Base-by-base conservation (phyloP, 2,113 vertebrate species). In the Rhinichthys klamathensis region DNA sequence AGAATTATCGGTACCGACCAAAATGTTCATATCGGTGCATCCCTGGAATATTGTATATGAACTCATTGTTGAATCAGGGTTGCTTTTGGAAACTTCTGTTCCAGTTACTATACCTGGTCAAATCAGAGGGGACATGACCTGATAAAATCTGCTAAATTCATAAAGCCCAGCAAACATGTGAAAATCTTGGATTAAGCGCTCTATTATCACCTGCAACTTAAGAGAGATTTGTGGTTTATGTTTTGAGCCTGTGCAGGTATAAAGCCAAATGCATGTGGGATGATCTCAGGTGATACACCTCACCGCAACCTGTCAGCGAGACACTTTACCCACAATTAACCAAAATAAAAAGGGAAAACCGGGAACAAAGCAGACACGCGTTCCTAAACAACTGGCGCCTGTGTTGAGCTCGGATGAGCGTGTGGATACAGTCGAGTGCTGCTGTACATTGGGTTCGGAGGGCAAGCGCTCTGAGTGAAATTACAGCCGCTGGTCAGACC, bases 401-500 rank as follows among this genome's bases (percentile, higher is more conserved):
- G 44, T 51, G 72, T 83, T 74, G 70, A 74, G 46, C 61, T 54
- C 23, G 51, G 27, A 27, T 38, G 23, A 80, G 69, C 16, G 70
- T 80, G 69, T 77, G 77, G 87, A 75, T 88, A 73, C 82, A 87
- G 77, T 41, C 10, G 77, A 85, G 61, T 51, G 38, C 49, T 80
- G 77, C 87, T 86, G 67, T 78, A 82, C 87, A 84, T 78, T 46
- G 77, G 85, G 70, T 87, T 82, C 84, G 67, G 35, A 81, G 79
- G 75, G 86, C 84, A 87, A 74, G 63, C 23, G 30, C 58, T 86
- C 21, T 90, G 90, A 90, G 83, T 90, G 88, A 90, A 90, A 90
- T 91, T 88, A 89, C 88, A 90, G 91, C 87, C 86, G 76, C 63
- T 38, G 65, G 67, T 69, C 56, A 56, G 83, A 90, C 90, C 88